Base-by-base conservation (phyloP, 1,140 invertebrate genomes). In the Bicyclus anynana region DNA sequence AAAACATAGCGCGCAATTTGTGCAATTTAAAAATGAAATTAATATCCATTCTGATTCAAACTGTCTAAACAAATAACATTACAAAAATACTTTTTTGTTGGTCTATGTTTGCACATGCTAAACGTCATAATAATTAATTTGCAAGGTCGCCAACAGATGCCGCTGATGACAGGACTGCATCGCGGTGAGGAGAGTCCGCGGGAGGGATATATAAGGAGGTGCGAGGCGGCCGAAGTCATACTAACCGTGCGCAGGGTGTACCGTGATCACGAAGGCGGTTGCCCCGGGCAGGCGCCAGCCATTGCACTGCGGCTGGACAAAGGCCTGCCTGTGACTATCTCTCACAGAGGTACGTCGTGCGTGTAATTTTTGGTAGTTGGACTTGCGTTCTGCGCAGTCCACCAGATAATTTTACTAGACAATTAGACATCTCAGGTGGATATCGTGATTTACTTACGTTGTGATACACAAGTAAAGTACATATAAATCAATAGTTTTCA, bases 161-260 rank as follows among this genome's bases (percentile, higher is more conserved):
- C 81, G 71, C 75, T 80, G 37, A 56, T 18, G 5, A 37, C 33
- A 53, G 53, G 67, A 67, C 56, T 81, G 76, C 14, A 69, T 65
- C 64, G 62, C 74, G 81, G 17, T 77, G 55, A 59, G 54, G 56
- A 79, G 62, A 71, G 76, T 66, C 57, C 55, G 47, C 5, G 27
- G 9, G 9, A 9, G 3, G 6, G 2, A 38, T 75, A 77, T 77
- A 84, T 71, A 80, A 70, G 53, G 46, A 29, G 6, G 9, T 13
- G 42, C n/a, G n/a, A 29, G 20, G 3, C 1, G 0, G 9, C 0
- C 0, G 0, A 2, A 7, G 2, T 6, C 84, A 90, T 90, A 90
- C 89, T 90, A 90, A 90, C 89, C 88, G 89, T 80, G 78, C 88
- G 89, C 65, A 89, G 89, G 85, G 88, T 84, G 76, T 84, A 90